phyloP scores from a whole-genome alignment of 2,113 vertebrate species.

The Pleuronectes platessa region DNA sequence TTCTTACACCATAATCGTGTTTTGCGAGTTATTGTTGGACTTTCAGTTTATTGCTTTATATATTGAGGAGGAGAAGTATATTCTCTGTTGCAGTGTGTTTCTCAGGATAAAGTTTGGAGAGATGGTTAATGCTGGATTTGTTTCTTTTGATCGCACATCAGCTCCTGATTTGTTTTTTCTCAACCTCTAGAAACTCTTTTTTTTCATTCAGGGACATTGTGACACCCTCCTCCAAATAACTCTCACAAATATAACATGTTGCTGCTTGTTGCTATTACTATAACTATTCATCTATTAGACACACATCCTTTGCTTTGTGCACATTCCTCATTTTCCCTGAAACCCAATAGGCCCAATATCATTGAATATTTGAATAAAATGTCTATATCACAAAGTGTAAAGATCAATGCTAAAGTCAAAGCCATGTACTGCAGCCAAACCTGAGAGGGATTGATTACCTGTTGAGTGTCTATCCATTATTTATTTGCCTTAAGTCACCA shows the following conservation, averaged over 20 bases:
- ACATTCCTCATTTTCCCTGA: too few relatives aligned
- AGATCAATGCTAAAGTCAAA: too few relatives aligned
- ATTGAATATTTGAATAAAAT: neutral
- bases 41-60: neutral
- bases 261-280: neutral
- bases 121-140: too few relatives aligned
- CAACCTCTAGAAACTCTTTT: neutral
- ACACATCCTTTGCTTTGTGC: too few relatives aligned
- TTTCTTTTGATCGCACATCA: neutral
- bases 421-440: neutral
- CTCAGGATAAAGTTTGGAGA: neutral
- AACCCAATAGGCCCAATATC: neutral
- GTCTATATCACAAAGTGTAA: too few relatives aligned
- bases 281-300: too few relatives aligned
- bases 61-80: neutral
- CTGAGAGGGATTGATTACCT: neutral
- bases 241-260: too few relatives aligned
- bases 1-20: neutral
- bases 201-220: neutral
- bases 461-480: too few relatives aligned
- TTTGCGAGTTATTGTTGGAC: neutral
- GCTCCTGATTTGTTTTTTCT: neutral
- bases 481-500: too few relatives aligned
- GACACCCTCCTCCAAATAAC: too few relatives aligned
- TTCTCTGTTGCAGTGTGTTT: neutral